Conservation (phyloP, 2,797 vertebrate genomes). For the Pogoniulus pusillus region DNA sequence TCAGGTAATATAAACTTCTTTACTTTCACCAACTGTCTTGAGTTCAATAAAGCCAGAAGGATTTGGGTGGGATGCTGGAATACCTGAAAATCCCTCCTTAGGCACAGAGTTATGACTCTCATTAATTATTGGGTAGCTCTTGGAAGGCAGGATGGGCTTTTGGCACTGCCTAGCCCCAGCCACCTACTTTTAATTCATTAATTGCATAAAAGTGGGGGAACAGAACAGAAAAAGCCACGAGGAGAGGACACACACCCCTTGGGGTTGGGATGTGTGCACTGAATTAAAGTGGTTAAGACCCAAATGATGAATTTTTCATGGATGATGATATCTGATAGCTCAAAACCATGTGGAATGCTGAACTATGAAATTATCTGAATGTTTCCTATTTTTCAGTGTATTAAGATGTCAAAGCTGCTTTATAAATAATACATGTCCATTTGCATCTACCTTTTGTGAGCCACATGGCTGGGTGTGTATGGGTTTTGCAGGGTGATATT, state of each 20-base stretch:
- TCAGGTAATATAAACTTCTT: not conserved
- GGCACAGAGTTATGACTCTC: not conserved
- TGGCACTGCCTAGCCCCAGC: not conserved
- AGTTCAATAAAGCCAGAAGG: not conserved
- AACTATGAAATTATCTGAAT: not conserved
- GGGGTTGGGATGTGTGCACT: not conserved
- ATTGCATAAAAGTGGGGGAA: not conserved
- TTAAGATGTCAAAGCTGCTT: constrained; percentile 11
- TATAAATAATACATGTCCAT: constrained; percentile 15
- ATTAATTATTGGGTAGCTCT: not conserved
- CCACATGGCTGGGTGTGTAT: not conserved
- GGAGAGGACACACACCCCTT: not conserved
- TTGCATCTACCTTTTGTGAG: not conserved
- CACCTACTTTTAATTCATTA: not conserved
- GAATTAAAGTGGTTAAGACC: not conserved
- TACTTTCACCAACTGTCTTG: not conserved
- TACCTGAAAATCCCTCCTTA: not conserved
- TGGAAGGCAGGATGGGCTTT: not conserved
- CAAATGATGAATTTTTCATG: not conserved
- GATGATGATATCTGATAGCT: not conserved
- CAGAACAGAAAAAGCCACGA: not conserved
- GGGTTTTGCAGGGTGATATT: not conserved
- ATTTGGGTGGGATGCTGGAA: not conserved
- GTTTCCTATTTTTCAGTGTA: not conserved
- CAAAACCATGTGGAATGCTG: not conserved